These are phyloP conservation scores for Illadopsis cleaveri DNA, from an alignment of 2,113 vertebrate species.

Conservation along the genomic window DNA sequence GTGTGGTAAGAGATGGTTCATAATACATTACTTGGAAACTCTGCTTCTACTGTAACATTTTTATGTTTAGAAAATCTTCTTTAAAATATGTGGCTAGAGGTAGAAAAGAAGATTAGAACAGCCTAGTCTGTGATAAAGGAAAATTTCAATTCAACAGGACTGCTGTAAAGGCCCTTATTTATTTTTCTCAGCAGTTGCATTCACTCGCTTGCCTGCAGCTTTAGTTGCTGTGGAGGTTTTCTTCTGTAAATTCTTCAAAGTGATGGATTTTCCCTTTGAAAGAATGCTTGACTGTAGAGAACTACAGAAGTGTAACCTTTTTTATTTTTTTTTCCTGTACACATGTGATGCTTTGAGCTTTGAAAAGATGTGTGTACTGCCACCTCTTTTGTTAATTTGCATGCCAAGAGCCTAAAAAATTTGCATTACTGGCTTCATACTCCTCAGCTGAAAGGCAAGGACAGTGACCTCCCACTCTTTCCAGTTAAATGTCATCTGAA, in stretches of 20 bases:
- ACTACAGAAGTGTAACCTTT: background rate
- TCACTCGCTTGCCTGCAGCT: background rate
- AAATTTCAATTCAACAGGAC: background rate
- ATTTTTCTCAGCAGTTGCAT: slow-evolving; percentile 48
- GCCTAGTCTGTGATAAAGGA: slow-evolving; percentile 13
- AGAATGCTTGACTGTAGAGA: slow-evolving; percentile 16
- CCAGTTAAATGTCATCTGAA: slow-evolving; percentile 29
- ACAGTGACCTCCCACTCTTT: background rate
- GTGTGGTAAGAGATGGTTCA: background rate
- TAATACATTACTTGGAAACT: background rate
- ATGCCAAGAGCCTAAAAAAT: background rate
- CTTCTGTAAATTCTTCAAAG: slow-evolving; percentile 62
- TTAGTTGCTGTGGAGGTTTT: slow-evolving; percentile 29
- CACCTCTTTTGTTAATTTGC: background rate
- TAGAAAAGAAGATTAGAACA: slow-evolving; percentile 9
- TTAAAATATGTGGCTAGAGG: background rate
- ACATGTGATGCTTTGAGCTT: background rate
- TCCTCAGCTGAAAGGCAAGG: background rate
- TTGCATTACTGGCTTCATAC: slow-evolving; percentile 3
- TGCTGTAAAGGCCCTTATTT: slow-evolving; percentile 36
- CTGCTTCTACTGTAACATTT: background rate
- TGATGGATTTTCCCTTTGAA: slow-evolving; percentile 57
- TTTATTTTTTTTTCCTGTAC: background rate
- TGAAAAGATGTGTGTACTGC: slow-evolving; percentile 19
- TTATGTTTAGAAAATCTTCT: background rate